Evolutionary conservation across 2,888 invertebrate species (phyloP).

Genomic region (Polydrusus tereticollis): DNA sequence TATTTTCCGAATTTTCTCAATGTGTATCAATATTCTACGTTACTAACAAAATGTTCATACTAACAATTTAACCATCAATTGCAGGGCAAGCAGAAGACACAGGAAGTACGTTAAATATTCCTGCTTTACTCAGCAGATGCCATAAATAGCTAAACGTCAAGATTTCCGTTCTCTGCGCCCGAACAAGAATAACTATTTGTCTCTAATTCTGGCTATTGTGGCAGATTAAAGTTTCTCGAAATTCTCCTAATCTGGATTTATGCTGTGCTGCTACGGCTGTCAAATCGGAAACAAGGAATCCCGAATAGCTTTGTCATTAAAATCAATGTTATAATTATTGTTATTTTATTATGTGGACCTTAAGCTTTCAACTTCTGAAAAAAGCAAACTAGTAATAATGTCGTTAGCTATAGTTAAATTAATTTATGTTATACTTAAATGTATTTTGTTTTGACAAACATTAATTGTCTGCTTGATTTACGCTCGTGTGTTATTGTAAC

Average conservation of each 20-base stretch:
- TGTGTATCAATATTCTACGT: no score
- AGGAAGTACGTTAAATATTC: slow-evolving; percentile 60
- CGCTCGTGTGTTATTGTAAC: no score
- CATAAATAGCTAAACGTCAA: slow-evolving; percentile 62
- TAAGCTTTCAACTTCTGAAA: no score
- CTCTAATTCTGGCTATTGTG: slow-evolving; percentile 63
- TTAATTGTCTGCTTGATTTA: no score
- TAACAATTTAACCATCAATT: neutral
- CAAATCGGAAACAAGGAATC: slow-evolving; percentile 30
- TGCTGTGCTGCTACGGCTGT: slow-evolving; percentile 55
- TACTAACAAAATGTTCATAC: neutral
- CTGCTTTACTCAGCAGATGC: slow-evolving; percentile 63
- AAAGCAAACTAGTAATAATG: no score
- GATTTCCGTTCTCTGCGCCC: slow-evolving; percentile 59
- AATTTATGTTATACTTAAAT: no score
- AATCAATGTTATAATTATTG: neutral
- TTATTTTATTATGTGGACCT: neutral
- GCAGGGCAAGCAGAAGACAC: neutral
- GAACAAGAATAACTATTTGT: slow-evolving; percentile 63
- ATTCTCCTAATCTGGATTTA: slow-evolving; percentile 62
- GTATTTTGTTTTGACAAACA: no score
- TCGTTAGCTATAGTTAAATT: no score
- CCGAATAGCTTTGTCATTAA: slow-evolving; percentile 5
- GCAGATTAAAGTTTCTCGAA: slow-evolving; percentile 60
- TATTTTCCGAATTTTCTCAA: no score